phyloP scores from a whole-genome alignment of 2,797 vertebrate genomes.

The Sebastes aleutianus region DNA sequence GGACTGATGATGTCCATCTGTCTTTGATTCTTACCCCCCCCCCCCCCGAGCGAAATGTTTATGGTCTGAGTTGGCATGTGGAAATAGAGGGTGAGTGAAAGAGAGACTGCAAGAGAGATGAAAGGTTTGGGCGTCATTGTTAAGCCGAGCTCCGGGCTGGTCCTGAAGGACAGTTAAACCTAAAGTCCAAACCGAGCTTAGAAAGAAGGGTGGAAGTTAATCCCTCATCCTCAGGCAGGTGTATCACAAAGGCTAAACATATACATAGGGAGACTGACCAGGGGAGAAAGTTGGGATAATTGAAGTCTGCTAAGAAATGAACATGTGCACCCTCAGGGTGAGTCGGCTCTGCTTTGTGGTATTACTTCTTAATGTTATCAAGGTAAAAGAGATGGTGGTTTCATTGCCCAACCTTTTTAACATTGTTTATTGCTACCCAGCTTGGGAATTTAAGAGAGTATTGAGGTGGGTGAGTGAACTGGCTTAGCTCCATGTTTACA shows the following conservation, averaged over 20 bases:
- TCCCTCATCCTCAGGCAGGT: slow-evolving; percentile 80
- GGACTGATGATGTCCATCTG: slow-evolving; percentile 72
- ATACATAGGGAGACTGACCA: slow-evolving; percentile 77
- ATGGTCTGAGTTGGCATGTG: slow-evolving; percentile 60
- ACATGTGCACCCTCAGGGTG: slow-evolving; percentile 70
- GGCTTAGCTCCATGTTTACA: slow-evolving; percentile 45
- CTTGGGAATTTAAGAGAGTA: slow-evolving; percentile 57
- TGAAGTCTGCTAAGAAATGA: slow-evolving; percentile 81
- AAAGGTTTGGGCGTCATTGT: slow-evolving; percentile 62
- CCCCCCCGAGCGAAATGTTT: slow-evolving; percentile 57
- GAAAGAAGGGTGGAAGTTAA: slow-evolving; percentile 73
- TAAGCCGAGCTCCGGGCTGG: slow-evolving; percentile 72
- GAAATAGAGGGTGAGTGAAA: slow-evolving; percentile 58
- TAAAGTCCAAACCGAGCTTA: slow-evolving; percentile 73
- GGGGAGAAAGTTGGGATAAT: slow-evolving; percentile 81
- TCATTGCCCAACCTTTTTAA: slow-evolving; percentile 73
- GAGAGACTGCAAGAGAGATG: slow-evolving; percentile 53
- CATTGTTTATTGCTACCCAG: slow-evolving; percentile 79
- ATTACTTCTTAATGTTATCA: slow-evolving; percentile 79
- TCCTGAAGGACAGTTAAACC: slow-evolving; percentile 78
- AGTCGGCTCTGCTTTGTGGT: slow-evolving; percentile 71
- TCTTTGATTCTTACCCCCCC: slow-evolving; percentile 67
- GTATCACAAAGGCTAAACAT: slow-evolving; percentile 84
- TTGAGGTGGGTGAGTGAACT: slow-evolving; percentile 43
- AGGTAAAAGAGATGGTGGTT: slow-evolving; percentile 71